Base-by-base conservation (phyloP, 1,140 invertebrate species). In the Chlorops oryzae region DNA sequence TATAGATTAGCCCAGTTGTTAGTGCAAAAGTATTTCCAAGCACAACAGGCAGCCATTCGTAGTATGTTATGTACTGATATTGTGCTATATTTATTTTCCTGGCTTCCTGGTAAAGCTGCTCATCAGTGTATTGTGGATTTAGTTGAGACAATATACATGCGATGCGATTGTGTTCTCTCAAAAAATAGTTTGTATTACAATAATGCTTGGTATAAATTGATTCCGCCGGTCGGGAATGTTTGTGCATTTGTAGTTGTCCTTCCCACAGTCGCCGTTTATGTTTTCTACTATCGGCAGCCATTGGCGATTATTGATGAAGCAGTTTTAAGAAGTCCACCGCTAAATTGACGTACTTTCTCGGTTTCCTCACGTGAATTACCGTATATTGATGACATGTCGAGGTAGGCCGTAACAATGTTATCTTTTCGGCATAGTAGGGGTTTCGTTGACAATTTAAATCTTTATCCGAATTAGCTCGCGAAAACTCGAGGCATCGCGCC, bases 161-260 rank as follows among this genome's bases (percentile, higher is more conserved):
- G 15, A 97, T 75, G 35, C 88, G 78, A 72, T 98, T 98, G 66
- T 98, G 94, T 71, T 96, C 88, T 52, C 95, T 76, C 45, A 95
- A 72, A 34, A 76, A 10, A 96, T 69, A 0, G 89, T 85, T 51
- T 96, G 93, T 1, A 96, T 70, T 5, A 87, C 72, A 1, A 87
- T 82, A 17, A 94, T 72, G 52, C 86, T 83, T 0, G 87, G 81
- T 55, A 88, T 88, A 63, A 96, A 91, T 70, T 95, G 96, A 1
- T 84, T 85, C 49, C 93, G 74, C n/a, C 73, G 72, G 61, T 97
- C 93, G 52, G 92, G 85, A 34, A 85, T 67, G 18, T 73, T 59
- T 62, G 86, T 88, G 59, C 86, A 89, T 28, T 82, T 74, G 58
- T 84, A 82, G 1, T 75, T 74, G 0, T 62, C 55, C 3, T 77